Conservation (phyloP, 2,888 invertebrate genomes). For the Microplitis deprimator region DNA sequence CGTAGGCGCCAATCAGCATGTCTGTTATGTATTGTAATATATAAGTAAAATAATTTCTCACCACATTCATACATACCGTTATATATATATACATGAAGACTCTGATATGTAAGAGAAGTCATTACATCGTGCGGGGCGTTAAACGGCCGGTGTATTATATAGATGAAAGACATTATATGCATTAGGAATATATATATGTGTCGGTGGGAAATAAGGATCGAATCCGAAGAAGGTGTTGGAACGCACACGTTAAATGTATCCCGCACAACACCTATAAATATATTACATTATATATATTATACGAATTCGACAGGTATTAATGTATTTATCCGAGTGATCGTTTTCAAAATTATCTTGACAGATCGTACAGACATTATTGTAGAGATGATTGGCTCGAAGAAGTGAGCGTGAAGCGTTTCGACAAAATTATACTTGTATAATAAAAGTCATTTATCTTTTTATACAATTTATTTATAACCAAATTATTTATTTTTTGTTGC, state of each 20-base stretch:
- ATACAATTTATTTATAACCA: slow-evolving; percentile 2
- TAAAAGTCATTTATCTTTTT: not conserved
- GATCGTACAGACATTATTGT: not conserved
- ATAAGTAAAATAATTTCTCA: slow-evolving; percentile 15
- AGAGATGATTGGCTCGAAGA: not conserved
- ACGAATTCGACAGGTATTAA: slow-evolving; percentile 28
- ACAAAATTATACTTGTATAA: not conserved
- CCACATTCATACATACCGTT: slow-evolving; percentile 14
- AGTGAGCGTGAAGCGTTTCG: not conserved
- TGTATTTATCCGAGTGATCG: slow-evolving; percentile 12
- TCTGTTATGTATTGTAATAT: slow-evolving; percentile 12
- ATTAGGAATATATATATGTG: slow-evolving; percentile 6
- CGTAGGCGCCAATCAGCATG: slow-evolving; percentile 45
- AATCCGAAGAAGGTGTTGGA: not conserved
- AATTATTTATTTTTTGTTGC: not conserved
- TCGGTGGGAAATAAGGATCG: not conserved
- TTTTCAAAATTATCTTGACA: slow-evolving; percentile 8
- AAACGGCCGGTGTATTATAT: not conserved
- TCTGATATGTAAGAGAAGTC: slow-evolving; percentile 40
- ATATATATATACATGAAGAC: slow-evolving; percentile 18
- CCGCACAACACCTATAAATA: not conserved
- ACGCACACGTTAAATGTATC: slow-evolving; percentile 13
- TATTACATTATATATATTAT: slow-evolving; percentile 8
- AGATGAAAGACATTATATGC: not conserved
- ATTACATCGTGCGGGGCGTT: slow-evolving; percentile 16